Evolutionary conservation across 2,797 vertebrate species (phyloP), one percentile per base, ranked within the genome.

Genomic region (Cryptoblepharus egeriae): DNA sequence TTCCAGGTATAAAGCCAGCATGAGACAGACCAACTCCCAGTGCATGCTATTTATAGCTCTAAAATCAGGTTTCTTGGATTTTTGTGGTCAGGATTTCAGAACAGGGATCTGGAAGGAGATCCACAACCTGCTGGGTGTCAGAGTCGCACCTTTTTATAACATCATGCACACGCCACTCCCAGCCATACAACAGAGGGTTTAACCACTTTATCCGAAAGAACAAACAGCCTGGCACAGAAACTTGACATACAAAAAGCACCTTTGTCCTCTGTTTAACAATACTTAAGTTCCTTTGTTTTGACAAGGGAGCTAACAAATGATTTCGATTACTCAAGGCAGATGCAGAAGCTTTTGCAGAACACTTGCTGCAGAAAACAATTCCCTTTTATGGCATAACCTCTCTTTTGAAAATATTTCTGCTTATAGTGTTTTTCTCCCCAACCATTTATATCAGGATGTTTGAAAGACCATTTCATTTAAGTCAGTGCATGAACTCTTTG

Each of bases 191-290:
- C 49, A 0, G 64, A 78, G 76, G 91, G 89, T 92, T 90, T 89
- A 75, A 86, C 77, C 70, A 81, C 85, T 64, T 82, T 92, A 92
- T 87, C 87, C 89, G 86, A 89, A 57, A 82, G 52, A 90, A 79
- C 87, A 87, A 81, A 85, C 89, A 85, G 93, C 89, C 91, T 93
- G 91, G 89, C 90, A 93, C 91, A 87, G 82, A 61, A 63, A 77
- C 35, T 57, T 45, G 60, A 70, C 87, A 85, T 75, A 94, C 92
- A 94, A 93, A 83, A 75, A 67, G 26, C 45, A 71, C 83, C 87
- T 87, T 79, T 92, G 89, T 93, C 90, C 81, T 84, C 76, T 75
- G 79, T 75, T 93, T 94, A 90, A 88, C 92, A 92, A 91, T 89
- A 88, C 78, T 87, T 75, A 0, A 64, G 82, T 67, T 87, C 85